Evolutionary conservation across 2,888 invertebrate genomes (phyloP).

Genomic region (Drosophila nr. perissopoda): DNA sequence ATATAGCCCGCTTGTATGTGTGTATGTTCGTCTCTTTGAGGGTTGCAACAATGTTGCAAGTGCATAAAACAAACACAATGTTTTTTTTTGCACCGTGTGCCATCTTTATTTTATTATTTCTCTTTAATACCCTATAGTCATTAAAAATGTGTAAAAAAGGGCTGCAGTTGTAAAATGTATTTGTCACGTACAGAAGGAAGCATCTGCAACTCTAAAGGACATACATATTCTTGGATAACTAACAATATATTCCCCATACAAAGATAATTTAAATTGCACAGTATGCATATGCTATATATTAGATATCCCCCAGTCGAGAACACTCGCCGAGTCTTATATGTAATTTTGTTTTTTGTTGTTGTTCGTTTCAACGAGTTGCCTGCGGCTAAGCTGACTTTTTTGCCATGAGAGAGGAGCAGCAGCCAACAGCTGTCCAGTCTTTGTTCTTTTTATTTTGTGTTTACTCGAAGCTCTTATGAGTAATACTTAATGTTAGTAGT

Average conservation of each 20-base stretch:
- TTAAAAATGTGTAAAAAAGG: background rate
- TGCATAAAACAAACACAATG: conserved; percentile 69
- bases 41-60: conserved; percentile 76
- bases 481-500: conserved; percentile 1
- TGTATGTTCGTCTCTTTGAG: conserved; percentile 23
- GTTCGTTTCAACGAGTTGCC: conserved; percentile 45
- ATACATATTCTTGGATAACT: background rate
- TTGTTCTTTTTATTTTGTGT: conserved; percentile 5
- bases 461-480: conserved; percentile 13
- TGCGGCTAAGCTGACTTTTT: conserved; percentile 32
- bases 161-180: background rate
- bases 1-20: conserved; percentile 4
- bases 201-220: too few species aligned
- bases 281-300: background rate
- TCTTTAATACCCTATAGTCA: conserved; percentile 23
- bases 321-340: background rate
- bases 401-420: conserved; percentile 16
- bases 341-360: conserved; percentile 8
- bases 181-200: background rate
- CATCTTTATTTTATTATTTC: conserved; percentile 36
- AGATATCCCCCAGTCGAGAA: conserved; percentile 6
- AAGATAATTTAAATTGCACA: background rate
- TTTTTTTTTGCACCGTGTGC: conserved; percentile 70
- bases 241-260: background rate
- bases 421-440: conserved; percentile 51